Evolutionary conservation across 2,888 invertebrate species (phyloP), one percentile per base, ranked within the genome.

Genomic region (Phoronis australis): DNA sequence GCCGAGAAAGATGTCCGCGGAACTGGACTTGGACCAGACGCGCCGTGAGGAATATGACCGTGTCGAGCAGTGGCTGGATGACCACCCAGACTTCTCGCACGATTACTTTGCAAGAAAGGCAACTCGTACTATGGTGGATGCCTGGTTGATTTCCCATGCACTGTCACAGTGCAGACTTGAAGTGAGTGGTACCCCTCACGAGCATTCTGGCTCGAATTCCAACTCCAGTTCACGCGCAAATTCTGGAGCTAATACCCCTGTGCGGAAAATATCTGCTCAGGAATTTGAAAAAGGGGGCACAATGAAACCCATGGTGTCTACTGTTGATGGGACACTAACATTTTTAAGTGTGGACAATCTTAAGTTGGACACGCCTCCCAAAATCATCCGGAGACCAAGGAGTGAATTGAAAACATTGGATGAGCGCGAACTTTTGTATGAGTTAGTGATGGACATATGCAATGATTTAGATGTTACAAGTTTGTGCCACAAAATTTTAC

Each of bases 21-120:
- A 57, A 37, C 55, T 45, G 44, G 61, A 61, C 41, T 49, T 58
- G 22, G 50, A 42, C 15, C 40, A 57, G 42, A 50, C 56, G n/a
- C 56, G 41, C 15, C 47, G 56, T 23, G 66, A 66, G 51, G 69
- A 69, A 42, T 68, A 64, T 48, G 68, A 62, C 6, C 51, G 56
- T 60, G 90, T 93, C 81, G 93, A 94, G 80, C 86, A 90, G 66
- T 95, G 94, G 94, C 84, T 95, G 64, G 94, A 95, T 80, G 93
- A 93, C 78, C 93, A 95, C 81, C 92, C 90, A 65, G 91, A 92
- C 78, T 95, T 94, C 78, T 88, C 90, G 61, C 88, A 91, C 77
- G 92, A 94, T 79, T 95, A 94, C 79, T 93, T 94, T 71, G 77
- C 60, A 79, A 90, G 93, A 79, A 93, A 94, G 81, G 93, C 90